Evolutionary conservation across 2,797 vertebrate genomes (phyloP).

Genomic region (Bradypodion pumilum): DNA sequence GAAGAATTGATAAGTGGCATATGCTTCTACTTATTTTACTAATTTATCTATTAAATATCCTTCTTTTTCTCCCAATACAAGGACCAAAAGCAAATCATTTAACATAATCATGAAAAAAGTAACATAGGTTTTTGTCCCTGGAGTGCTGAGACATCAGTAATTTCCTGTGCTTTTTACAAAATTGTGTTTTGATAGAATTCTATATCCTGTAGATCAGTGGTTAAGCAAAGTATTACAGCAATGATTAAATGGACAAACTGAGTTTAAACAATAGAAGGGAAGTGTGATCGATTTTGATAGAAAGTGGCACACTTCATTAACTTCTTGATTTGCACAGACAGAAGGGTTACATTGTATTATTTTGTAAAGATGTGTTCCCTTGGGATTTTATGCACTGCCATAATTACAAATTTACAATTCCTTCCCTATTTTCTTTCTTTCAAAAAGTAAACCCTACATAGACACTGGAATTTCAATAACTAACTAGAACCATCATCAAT

Average conservation of each 20-base stretch:
- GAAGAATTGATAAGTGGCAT: no score
- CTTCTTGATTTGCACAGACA: background rate
- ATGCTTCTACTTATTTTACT: no score
- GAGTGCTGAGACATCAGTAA: background rate
- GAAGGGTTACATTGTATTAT: background rate
- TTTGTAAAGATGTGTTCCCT: background rate
- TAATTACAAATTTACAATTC: background rate
- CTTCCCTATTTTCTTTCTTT: background rate
- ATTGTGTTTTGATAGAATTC: background rate
- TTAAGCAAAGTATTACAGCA: slow-evolving; percentile 14
- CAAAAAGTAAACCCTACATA: no score
- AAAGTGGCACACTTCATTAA: background rate
- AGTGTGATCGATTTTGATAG: background rate
- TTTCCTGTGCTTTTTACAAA: background rate
- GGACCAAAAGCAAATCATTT: no score
- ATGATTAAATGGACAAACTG: slow-evolving; percentile 9
- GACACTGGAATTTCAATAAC: background rate
- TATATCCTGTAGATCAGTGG: background rate
- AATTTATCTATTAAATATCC: no score
- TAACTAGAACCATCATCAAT: background rate
- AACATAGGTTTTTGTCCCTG: background rate
- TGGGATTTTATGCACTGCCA: no score
- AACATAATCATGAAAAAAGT: background rate
- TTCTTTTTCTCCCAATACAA: no score
- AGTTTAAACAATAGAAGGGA: background rate